Evolutionary conservation across 2,888 invertebrate genomes (phyloP), one percentile per base, ranked within the genome.

Genomic region (Drosophila antonietae): DNA sequence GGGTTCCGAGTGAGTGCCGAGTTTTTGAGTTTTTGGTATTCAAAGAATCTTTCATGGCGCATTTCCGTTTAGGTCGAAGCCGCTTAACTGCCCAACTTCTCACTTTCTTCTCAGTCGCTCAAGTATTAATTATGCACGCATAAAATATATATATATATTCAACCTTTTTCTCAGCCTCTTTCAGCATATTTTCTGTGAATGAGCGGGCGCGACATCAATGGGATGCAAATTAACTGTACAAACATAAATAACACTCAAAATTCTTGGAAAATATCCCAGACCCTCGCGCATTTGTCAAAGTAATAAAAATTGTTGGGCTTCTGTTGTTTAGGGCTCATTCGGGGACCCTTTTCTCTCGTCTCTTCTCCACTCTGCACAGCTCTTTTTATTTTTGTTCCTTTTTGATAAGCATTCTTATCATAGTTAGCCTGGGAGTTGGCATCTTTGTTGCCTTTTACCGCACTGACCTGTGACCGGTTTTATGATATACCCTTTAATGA

Each of bases 151-250:
- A 86, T 79, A 85, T 84, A 74, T 85, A 82, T 74, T 73, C 73
- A 80, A 82, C 80, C 83, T 81, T 81, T 85, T 86, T 75, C 52
- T 55, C 53, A 66, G 58, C 64, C 78, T 65, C 58, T 72, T 75
- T 75, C 59, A 71, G 68, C 73, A 71, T 71, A 74, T 74, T 63
- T 78, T 64, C 72, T 73, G 78, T 81, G 81, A 81, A 81, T 81
- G 75, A 81, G 71, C 81, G 71, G 68, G 53, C 71, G 79, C 79
- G 59, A 81, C 85, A 84, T 87, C 85, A 86, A 86, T 83, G 87
- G 70, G 87, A 86, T 87, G 85, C 85, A 86, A 86, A 86, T 86
- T 83, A 86, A 85, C 85, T 86, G 85, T 83, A 83, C 75, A 84
- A 86, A 88, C 88, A 86, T 84, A 86, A 87, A 86, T 86, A 87